phyloP scores from a whole-genome alignment of 1,140 invertebrate genomes.

The Megalopta genalis region DNA sequence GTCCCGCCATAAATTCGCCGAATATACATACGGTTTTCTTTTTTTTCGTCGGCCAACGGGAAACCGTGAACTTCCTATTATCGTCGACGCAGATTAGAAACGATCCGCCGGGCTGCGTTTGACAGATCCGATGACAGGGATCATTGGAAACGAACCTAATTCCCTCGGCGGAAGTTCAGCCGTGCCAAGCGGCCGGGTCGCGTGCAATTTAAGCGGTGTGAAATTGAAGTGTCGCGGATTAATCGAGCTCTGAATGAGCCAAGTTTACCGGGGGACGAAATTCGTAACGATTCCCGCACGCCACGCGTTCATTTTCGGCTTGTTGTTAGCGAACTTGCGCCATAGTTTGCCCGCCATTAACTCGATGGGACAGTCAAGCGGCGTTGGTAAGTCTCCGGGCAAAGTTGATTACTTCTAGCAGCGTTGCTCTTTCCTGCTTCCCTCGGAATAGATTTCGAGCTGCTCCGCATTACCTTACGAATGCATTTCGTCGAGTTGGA shows the following conservation, averaged over 20 bases:
- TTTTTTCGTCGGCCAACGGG: too few relatives aligned
- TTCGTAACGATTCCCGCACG: constrained; percentile 23
- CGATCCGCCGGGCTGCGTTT: constrained; percentile 6
- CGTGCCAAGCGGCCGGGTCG: background rate
- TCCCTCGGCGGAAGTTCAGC: constrained; percentile 12
- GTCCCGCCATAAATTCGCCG: too few relatives aligned
- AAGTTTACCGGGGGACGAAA: constrained; percentile 23
- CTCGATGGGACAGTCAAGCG: constrained; percentile 31
- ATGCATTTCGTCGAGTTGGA: too few relatives aligned
- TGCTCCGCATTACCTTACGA: too few relatives aligned
- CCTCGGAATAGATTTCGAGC: constrained; percentile 46
- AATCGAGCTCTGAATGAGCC: constrained; percentile 28
- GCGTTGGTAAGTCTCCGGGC: constrained; percentile 38
- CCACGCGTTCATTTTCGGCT: constrained; percentile 21
- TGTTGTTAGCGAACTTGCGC: constrained; percentile 31
- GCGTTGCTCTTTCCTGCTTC: background rate
- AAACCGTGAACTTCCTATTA: constrained; percentile 3
- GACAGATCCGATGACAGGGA: constrained; percentile 43
- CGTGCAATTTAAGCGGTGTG: constrained; percentile 28
- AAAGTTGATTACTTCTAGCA: constrained; percentile 45
- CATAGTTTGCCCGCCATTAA: constrained; percentile 27
- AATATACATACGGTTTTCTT: too few relatives aligned
- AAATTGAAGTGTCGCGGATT: constrained; percentile 42
- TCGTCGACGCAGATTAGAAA: background rate
- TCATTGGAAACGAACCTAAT: constrained; percentile 35